A percentile compares a stretch with the other conserved stretches of the same genome.
These are phyloP conservation scores for Scleropages formosus DNA, from an alignment of 2,797 vertebrate genomes.

Conservation along the genomic window DNA sequence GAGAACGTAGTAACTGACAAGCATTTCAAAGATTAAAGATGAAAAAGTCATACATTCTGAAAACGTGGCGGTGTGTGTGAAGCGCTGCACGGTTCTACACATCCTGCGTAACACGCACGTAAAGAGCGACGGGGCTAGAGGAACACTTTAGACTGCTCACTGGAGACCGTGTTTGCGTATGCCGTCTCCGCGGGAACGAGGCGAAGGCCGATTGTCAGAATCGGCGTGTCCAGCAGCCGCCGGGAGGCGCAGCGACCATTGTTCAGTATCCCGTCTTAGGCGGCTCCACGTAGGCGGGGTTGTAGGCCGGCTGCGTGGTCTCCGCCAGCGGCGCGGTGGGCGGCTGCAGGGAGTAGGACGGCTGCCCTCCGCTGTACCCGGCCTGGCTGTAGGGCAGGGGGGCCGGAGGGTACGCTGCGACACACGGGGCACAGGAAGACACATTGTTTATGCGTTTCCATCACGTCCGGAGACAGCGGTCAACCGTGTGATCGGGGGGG, in stretches of 20 bases:
- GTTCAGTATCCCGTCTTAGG: slow-evolving; percentile 66
- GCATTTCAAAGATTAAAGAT: no score
- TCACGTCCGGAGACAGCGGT: no score
- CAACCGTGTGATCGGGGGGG: background rate
- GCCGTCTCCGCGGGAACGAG: no score
- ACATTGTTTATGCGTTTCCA: background rate
- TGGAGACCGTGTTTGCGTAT: no score
- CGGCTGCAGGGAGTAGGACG: slow-evolving; percentile 42
- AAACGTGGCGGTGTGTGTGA: no score
- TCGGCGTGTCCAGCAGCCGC: background rate
- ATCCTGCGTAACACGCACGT: no score
- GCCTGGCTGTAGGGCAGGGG: slow-evolving; percentile 68
- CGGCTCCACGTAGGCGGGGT: slow-evolving; percentile 78
- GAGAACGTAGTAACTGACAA: no score
- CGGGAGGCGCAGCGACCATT: background rate
- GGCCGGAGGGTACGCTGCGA: slow-evolving; percentile 49
- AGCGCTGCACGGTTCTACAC: no score
- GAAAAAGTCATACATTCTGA: no score
- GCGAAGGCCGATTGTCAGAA: background rate
- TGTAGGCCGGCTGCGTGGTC: slow-evolving; percentile 80
- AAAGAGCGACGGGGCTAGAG: no score
- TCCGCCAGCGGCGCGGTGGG: slow-evolving; percentile 23
- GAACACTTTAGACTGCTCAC: no score
- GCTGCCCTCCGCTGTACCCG: slow-evolving; percentile 57
- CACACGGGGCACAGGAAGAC: background rate